phyloP scores from a whole-genome alignment of 23 tunicate genomes.

The Corella eumyota region DNA sequence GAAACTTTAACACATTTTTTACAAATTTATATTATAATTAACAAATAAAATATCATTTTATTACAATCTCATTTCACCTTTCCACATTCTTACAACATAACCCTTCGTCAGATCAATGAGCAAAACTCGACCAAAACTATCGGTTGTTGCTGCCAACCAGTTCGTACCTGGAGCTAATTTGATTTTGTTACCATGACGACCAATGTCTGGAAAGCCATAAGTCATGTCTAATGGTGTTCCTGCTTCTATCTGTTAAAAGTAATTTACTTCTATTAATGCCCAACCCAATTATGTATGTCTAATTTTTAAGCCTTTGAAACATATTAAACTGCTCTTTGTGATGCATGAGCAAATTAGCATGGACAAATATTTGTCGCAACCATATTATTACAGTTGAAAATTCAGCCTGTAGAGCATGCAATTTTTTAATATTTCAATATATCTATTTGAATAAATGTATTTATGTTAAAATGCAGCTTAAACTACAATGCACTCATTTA shows the following conservation, averaged over 20 bases:
- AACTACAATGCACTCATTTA: too few species aligned
- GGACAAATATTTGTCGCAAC: too few species aligned
- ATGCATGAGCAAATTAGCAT: too few species aligned
- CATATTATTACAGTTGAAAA: not conserved
- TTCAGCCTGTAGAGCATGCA: too few species aligned
- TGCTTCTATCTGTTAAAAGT: constrained; percentile 21
- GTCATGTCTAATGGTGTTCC: constrained; percentile 49
- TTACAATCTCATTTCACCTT: too few species aligned
- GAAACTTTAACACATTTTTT: too few species aligned
- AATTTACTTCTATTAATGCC: not conserved
- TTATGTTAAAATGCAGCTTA: too few species aligned
- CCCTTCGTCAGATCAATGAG: constrained; percentile 49
- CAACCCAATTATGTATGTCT: not conserved
- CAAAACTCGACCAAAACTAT: constrained; percentile 71
- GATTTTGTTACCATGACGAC: constrained; percentile 28
- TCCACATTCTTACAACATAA: constrained; percentile 76
- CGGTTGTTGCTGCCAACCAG: constrained; percentile 67
- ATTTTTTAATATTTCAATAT: too few species aligned
- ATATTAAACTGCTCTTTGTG: not conserved
- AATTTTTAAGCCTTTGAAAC: too few species aligned
- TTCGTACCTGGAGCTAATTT: constrained; percentile 56
- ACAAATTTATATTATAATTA: too few species aligned
- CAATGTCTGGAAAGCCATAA: constrained; percentile 51
- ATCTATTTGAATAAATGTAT: too few species aligned
- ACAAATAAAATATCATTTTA: too few species aligned